Evolutionary conservation across 2,797 vertebrate genomes (phyloP).

Genomic region (Botia kubotai): DNA sequence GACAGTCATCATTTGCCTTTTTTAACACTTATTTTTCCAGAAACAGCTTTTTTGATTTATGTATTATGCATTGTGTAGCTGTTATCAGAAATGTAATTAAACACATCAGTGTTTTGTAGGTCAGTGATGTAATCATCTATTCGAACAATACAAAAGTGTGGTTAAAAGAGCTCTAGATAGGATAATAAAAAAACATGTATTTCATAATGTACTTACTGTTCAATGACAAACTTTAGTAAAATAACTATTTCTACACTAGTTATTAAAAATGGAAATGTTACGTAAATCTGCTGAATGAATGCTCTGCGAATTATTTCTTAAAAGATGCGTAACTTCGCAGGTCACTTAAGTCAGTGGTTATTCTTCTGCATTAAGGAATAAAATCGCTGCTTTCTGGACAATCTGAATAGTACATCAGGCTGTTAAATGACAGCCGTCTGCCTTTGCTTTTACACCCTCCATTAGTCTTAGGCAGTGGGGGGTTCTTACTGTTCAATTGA

Average conservation of each 20-base stretch:
- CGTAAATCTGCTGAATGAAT: slow-evolving; percentile 28
- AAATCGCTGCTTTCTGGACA: background rate
- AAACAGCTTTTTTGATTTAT: slow-evolving; percentile 1
- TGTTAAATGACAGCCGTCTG: slow-evolving; percentile 29
- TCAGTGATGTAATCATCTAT: background rate
- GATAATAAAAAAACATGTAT: background rate
- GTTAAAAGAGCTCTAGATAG: slow-evolving; percentile 3
- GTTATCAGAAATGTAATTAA: slow-evolving; percentile 18
- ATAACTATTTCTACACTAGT: background rate
- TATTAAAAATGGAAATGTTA: slow-evolving; percentile 24
- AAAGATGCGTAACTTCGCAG: background rate
- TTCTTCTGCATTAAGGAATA: slow-evolving; percentile 8
- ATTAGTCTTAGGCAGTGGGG: slow-evolving; percentile 59
- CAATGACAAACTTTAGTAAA: background rate
- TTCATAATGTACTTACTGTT: background rate
- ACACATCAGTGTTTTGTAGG: background rate
- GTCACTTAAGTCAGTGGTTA: background rate
- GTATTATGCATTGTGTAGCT: background rate
- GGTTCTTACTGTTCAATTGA: slow-evolving; percentile 44
- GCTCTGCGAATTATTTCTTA: background rate
- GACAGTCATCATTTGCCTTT: background rate
- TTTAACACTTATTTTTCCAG: background rate
- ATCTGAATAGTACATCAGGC: slow-evolving; percentile 6
- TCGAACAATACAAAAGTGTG: background rate
- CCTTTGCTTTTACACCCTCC: slow-evolving; percentile 47